Conservation (phyloP, 30 jellyfish, hydroid and myxozoan genomes). For the Pelagia noctiluca region DNA sequence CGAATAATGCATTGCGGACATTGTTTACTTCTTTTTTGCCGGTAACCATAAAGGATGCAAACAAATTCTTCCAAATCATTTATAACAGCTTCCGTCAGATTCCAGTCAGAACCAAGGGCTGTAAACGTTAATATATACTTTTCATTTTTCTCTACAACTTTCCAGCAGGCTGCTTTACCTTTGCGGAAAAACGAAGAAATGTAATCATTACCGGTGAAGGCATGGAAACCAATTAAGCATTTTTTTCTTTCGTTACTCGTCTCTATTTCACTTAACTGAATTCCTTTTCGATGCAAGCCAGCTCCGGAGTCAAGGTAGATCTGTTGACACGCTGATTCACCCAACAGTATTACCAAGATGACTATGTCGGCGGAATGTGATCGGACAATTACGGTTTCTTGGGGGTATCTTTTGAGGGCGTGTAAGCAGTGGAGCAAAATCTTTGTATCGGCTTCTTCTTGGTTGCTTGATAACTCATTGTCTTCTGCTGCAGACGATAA, state of each 20-base stretch:
- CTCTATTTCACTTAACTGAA: background rate
- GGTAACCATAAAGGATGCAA: background rate
- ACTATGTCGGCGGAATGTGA: slow-evolving; percentile 32
- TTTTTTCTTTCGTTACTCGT: background rate
- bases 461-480: slow-evolving; percentile 37
- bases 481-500: slow-evolving; percentile 1
- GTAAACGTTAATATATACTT: no score
- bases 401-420: slow-evolving; percentile 20
- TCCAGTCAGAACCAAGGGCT: background rate
- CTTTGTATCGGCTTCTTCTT: slow-evolving; percentile 74
- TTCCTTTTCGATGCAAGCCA: slow-evolving; percentile 22
- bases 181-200: slow-evolving; percentile 34
- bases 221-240: slow-evolving; percentile 61
- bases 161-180: slow-evolving; percentile 33
- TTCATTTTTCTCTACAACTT: background rate
- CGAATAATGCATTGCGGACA: background rate
- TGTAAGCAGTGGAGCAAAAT: slow-evolving; percentile 58
- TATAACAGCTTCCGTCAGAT: background rate
- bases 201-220: slow-evolving; percentile 57
- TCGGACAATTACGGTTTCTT: slow-evolving; percentile 5
- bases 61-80: background rate
- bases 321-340: slow-evolving; percentile 23
- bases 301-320: slow-evolving; percentile 32
- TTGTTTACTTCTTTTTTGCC: no score
- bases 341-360: slow-evolving; percentile 14